phyloP scores from a whole-genome alignment of 2,888 invertebrate species.

The Homarus gammarus region DNA sequence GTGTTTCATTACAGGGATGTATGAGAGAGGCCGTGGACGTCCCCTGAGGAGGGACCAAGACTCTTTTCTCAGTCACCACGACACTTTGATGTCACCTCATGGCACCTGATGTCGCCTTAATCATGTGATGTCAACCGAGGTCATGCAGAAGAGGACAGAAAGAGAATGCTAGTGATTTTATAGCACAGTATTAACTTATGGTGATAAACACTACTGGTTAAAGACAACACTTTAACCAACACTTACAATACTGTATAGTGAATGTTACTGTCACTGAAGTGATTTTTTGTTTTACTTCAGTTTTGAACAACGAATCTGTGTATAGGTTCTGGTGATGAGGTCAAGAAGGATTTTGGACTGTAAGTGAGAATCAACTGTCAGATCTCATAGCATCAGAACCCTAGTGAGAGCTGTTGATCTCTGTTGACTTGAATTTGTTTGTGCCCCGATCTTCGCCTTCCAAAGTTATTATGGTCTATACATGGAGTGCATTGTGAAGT shows the following conservation, averaged over 20 bases:
- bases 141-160: conserved; percentile 46
- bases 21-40: conserved; percentile 55
- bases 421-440: conserved; percentile 27
- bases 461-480: conserved; percentile 60
- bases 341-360: conserved; percentile 30
- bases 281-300: conserved; percentile 24
- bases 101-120: conserved; percentile 50
- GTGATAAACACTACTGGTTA: conserved; percentile 17
- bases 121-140: conserved; percentile 31
- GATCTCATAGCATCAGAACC: conserved; percentile 29
- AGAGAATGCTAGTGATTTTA: conserved; percentile 6
- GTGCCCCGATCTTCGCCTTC: conserved; percentile 50
- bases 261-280: conserved; percentile 1
- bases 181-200: not conserved
- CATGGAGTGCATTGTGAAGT: conserved; percentile 22
- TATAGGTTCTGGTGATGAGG: conserved; percentile 4
- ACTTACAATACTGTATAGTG: not conserved
- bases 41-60: conserved; percentile 42
- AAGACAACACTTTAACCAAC: not conserved
- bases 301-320: conserved; percentile 36
- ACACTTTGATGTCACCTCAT: conserved; percentile 7
- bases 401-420: conserved; percentile 8
- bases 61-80: not conserved
- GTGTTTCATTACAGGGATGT: conserved; percentile 59
- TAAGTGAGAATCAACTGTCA: conserved; percentile 19